Base-by-base conservation (phyloP, 2,797 vertebrate genomes). In the Falco peregrinus region DNA sequence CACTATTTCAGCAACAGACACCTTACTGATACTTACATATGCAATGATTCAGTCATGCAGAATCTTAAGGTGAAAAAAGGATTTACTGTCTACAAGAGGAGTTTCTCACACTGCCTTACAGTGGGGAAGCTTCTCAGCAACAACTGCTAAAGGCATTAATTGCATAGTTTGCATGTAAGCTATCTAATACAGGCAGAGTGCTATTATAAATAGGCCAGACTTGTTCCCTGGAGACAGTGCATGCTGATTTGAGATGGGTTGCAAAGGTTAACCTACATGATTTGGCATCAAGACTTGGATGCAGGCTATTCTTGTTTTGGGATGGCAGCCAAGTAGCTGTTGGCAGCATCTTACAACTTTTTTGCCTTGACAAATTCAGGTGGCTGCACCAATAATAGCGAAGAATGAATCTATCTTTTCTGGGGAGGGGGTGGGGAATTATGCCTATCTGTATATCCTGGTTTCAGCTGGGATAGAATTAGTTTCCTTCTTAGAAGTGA, bases 241-340 rank as follows among this genome's bases (percentile, higher is more conserved):
- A 2, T 26, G 5, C 35, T 65, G 92, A 87, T 87, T 93, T 71
- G 90, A 95, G 86, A 91, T 75, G 92, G 88, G 84, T 84, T 92
- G 84, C 75, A 95, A 93, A 96, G 93, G 96, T 90, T 95, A 95
- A 96, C 78, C 45, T 91, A 90, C 50, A 84, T 73, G 70, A 95
- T 88, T 94, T 95, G 71, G 83, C 90, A 89, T 79, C 77, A 89
- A 45, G 87, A 83, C 75, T 84, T 79, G 81, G 54, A 89, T n/a
- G 56, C 0, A 0, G 81, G 61, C 90, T 95, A 54, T 48, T 93
- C 80, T 88, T 89, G 48, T 64, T 64, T 74, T 1, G 24, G 93
- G 70, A 95, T 14, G 64, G 68, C 91, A 89, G 95, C 93, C 96
- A 96, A 94, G 67, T 28, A 86, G 74, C 39, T 84, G 56, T 64